A percentile compares a stretch with the other conserved stretches of the same genome.
Evolutionary conservation across 2,113 vertebrate genomes (phyloP).

Genomic region (Siniperca chuatsi): DNA sequence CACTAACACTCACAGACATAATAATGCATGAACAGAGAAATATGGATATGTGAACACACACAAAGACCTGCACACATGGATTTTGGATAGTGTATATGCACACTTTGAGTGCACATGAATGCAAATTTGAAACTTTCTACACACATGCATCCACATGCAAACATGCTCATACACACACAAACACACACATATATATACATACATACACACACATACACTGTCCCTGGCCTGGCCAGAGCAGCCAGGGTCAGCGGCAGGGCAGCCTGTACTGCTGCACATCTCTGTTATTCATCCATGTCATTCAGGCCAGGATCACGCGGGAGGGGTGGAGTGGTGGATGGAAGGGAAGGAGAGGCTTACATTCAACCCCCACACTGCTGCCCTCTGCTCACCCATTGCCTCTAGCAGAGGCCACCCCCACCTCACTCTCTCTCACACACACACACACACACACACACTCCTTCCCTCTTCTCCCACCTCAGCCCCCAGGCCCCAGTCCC

Average conservation of each 20-base stretch:
- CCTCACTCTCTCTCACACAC: slow-evolving; percentile 5
- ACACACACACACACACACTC: slow-evolving; percentile 34
- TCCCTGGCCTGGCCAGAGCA: slow-evolving; percentile 72
- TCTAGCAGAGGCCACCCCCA: slow-evolving; percentile 49
- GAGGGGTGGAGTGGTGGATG: slow-evolving; percentile 65
- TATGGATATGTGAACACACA: slow-evolving; percentile 34
- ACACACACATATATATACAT: background rate
- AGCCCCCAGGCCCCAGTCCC: slow-evolving; percentile 60
- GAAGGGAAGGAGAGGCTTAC: slow-evolving; percentile 64
- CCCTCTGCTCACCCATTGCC: slow-evolving; percentile 72
- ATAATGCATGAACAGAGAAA: slow-evolving; percentile 33
- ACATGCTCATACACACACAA: background rate
- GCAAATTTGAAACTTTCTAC: slow-evolving; percentile 31
- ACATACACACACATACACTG: slow-evolving; percentile 27
- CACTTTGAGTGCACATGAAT: slow-evolving; percentile 23
- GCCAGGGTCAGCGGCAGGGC: slow-evolving; percentile 78
- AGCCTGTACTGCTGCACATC: slow-evolving; percentile 77
- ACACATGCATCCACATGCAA: slow-evolving; percentile 7
- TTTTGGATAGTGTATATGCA: slow-evolving; percentile 16
- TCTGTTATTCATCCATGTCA: slow-evolving; percentile 84
- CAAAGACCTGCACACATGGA: slow-evolving; percentile 17
- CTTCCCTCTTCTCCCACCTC: slow-evolving; percentile 56
- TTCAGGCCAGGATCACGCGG: slow-evolving; percentile 78
- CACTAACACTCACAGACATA: slow-evolving; percentile 14
- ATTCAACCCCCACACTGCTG: slow-evolving; percentile 77